Percentiles rank a stretch among this genome's conserved stretches.
These are phyloP conservation scores for Hofmannophila pseudospretella DNA, from an alignment of 2,888 invertebrate genomes.

Conservation along the genomic window DNA sequence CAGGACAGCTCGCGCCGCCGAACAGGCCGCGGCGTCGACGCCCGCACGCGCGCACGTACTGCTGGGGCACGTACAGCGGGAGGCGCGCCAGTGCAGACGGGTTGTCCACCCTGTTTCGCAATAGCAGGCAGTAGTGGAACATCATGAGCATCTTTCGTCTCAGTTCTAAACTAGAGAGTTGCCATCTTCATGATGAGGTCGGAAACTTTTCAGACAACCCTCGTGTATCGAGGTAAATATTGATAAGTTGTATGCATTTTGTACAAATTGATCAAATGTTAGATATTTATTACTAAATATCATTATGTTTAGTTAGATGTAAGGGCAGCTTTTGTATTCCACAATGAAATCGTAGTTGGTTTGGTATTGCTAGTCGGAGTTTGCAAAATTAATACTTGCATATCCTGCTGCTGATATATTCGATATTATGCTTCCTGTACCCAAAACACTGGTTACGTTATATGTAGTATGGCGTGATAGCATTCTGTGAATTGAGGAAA, in stretches of 20 bases:
- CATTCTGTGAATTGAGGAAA: too few species aligned
- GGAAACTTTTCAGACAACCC: too few species aligned
- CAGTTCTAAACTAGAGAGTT: too few species aligned
- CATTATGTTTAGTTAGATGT: slow-evolving; percentile 37
- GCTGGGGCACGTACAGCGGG: too few species aligned
- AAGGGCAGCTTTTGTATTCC: slow-evolving; percentile 65
- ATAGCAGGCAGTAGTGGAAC: too few species aligned
- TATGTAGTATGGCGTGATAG: slow-evolving; percentile 20
- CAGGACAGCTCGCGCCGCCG: too few species aligned
- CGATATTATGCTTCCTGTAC: slow-evolving; percentile 49
- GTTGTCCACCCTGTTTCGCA: too few species aligned
- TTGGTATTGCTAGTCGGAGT: slow-evolving; percentile 49
- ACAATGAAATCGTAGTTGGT: slow-evolving; percentile 32
- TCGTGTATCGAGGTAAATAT: slow-evolving; percentile 17
- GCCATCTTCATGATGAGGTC: too few species aligned
- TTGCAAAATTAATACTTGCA: slow-evolving; percentile 45
- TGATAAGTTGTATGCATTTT: slow-evolving; percentile 50
- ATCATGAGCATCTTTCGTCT: too few species aligned
- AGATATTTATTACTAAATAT: slow-evolving; percentile 65
- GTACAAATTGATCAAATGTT: slow-evolving; percentile 58
- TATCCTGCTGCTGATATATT: slow-evolving; percentile 48
- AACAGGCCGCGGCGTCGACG: too few species aligned
- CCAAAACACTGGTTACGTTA: slow-evolving; percentile 29
- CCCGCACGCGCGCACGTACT: too few species aligned
- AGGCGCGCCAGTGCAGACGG: too few species aligned